A percentile compares a stretch with the other conserved stretches of the same genome.
phyloP scores from a whole-genome alignment of 1,140 invertebrate species.

The Aporrectodea caliginosa region DNA sequence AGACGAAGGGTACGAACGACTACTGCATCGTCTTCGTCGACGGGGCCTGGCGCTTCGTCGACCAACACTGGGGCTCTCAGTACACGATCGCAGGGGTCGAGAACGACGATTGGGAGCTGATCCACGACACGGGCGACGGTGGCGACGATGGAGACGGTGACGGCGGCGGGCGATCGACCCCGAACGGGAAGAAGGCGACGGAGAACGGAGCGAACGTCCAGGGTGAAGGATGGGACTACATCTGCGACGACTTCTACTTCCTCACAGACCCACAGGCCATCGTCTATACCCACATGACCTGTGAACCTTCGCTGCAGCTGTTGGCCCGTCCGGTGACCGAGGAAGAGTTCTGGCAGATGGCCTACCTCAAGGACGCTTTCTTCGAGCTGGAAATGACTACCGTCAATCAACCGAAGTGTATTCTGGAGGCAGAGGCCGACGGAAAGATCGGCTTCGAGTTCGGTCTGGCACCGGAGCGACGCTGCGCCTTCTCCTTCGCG shows the following conservation, averaged over 20 bases:
- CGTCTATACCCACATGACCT: constrained; percentile 31
- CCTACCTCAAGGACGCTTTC: constrained; percentile 18
- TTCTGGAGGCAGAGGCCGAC: constrained; percentile 15
- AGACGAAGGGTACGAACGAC: constrained; percentile 7
- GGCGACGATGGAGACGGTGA: background rate
- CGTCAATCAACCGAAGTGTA: constrained; percentile 22
- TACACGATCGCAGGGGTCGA: constrained; percentile 9
- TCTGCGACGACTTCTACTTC: constrained; percentile 32
- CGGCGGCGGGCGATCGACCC: background rate
- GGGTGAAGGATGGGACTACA: background rate
- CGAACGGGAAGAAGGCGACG: background rate
- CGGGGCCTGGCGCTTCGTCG: constrained; percentile 29
- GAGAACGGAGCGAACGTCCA: constrained; percentile 6
- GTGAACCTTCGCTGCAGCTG: constrained; percentile 28
- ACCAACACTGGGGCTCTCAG: constrained; percentile 29
- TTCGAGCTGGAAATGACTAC: constrained; percentile 26
- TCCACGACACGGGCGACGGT: background rate
- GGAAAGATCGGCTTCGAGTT: constrained; percentile 16
- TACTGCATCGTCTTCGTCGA: constrained; percentile 29
- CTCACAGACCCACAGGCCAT: constrained; percentile 33
- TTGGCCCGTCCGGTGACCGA: constrained; percentile 30
- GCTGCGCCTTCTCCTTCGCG: constrained; percentile 9
- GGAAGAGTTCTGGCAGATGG: constrained; percentile 34
- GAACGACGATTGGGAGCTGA: background rate
- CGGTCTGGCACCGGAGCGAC: constrained; percentile 2